Conservation (phyloP, 2,888 invertebrate genomes). For the Corythucha ciliata region DNA sequence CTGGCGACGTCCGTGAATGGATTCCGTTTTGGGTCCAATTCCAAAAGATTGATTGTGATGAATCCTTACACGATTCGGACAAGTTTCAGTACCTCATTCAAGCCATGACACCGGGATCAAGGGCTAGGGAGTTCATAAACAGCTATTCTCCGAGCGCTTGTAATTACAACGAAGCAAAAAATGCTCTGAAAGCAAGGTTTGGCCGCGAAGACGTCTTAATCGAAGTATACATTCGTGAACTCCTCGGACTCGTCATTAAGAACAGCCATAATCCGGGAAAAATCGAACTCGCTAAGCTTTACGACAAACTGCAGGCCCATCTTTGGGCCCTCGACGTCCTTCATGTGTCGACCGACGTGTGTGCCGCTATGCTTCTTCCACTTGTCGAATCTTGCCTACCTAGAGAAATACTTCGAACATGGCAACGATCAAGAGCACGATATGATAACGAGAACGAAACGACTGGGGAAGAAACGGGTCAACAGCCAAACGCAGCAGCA, state of each 20-base stretch:
- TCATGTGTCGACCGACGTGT: background rate
- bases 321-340: background rate
- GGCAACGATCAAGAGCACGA: too few relatives aligned
- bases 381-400: slow-evolving; percentile 4
- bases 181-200: background rate
- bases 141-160: background rate
- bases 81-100: background rate
- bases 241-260: background rate
- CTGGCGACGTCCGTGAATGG: slow-evolving; percentile 2
- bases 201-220: background rate
- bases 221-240: slow-evolving; percentile 3
- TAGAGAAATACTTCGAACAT: background rate
- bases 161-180: background rate
- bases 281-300: background rate
- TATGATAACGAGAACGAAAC: too few relatives aligned
- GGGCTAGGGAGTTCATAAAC: background rate
- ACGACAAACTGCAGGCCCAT: slow-evolving; percentile 2
- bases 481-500: too few relatives aligned
- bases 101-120: background rate
- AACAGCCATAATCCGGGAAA: background rate
- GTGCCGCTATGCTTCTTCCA: slow-evolving; percentile 4
- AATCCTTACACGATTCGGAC: background rate
- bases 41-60: slow-evolving; percentile 1
- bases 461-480: too few relatives aligned
- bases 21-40: slow-evolving; percentile 4